Conservation (phyloP, 2,888 invertebrate genomes). For the Isoperla grammatica region DNA sequence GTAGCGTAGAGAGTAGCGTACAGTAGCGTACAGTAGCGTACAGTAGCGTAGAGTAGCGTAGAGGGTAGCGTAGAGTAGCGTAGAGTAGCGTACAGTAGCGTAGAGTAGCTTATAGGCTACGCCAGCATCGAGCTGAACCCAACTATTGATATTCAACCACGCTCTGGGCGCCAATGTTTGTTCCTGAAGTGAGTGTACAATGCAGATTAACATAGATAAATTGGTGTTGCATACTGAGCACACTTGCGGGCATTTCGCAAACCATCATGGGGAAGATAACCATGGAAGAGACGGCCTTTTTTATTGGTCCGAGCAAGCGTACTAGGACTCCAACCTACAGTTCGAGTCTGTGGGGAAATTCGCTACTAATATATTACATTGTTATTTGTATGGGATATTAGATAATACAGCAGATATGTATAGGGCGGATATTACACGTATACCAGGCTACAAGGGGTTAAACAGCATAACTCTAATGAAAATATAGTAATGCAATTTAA, state of each 20-base stretch:
- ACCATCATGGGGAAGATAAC: constrained; percentile 1
- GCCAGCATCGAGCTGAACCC: too few relatives aligned
- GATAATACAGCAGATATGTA: constrained; percentile 5
- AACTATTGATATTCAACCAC: not conserved
- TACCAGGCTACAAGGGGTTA: too few relatives aligned
- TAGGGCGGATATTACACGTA: not conserved
- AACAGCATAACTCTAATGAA: too few relatives aligned
- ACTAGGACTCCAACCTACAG: not conserved
- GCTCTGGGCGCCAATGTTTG: too few relatives aligned
- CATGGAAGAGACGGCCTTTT: not conserved
- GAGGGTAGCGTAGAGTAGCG: too few relatives aligned
- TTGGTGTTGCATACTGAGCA: constrained; percentile 1
- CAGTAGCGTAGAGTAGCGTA: too few relatives aligned
- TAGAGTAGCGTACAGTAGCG: too few relatives aligned
- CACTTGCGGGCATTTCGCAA: not conserved
- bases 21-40: too few relatives aligned
- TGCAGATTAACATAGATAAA: constrained; percentile 8
- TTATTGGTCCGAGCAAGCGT: not conserved
- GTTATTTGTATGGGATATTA: constrained; percentile 6
- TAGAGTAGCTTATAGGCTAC: too few relatives aligned
- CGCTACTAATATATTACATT: constrained; percentile 8
- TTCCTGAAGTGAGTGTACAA: not conserved
- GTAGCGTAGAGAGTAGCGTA: too few relatives aligned
- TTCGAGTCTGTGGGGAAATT: constrained; percentile 1
- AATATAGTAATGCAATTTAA: too few relatives aligned